Percentiles rank a stretch among this genome's conserved stretches.
Evolutionary conservation across 2,888 invertebrate genomes (phyloP).

Genomic region (Microctonus brassicae): DNA sequence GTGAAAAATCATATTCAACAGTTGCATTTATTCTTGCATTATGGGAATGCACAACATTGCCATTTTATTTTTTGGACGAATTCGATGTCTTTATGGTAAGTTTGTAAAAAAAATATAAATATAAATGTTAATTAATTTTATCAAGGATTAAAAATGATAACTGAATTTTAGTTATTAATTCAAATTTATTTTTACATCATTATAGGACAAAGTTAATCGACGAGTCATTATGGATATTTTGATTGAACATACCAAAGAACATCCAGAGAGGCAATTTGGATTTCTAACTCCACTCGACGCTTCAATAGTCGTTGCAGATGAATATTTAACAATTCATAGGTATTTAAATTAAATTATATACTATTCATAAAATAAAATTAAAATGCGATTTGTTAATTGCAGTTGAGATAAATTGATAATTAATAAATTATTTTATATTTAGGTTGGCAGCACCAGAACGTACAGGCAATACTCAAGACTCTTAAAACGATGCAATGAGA

Average conservation of each 20-base stretch:
- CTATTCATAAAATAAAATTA: not conserved
- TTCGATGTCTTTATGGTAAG: slow-evolving; percentile 96
- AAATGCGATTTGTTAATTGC: not conserved
- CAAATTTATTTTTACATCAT: slow-evolving; percentile 18
- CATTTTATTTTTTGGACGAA: slow-evolving; percentile 95
- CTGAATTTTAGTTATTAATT: not conserved
- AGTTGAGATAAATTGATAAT: not conserved
- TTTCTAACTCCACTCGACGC: slow-evolving; percentile 91
- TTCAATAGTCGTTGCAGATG: slow-evolving; percentile 71
- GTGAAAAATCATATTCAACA: slow-evolving; percentile 96
- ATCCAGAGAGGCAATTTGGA: slow-evolving; percentile 82
- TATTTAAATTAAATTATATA: too few relatives aligned
- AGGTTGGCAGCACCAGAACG: slow-evolving; percentile 60
- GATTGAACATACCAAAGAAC: slow-evolving; percentile 79
- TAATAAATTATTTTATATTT: slow-evolving; percentile 38
- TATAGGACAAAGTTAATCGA: slow-evolving; percentile 87
- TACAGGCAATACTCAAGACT: slow-evolving; percentile 15
- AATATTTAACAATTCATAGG: slow-evolving; percentile 75
- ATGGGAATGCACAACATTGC: slow-evolving; percentile 93
- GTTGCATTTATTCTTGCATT: slow-evolving; percentile 93
- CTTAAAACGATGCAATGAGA: slow-evolving; percentile 23
- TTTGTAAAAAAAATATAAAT: slow-evolving; percentile 7
- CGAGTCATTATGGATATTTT: slow-evolving; percentile 84
- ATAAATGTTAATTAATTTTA: not conserved
- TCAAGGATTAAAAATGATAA: not conserved